These are phyloP conservation scores for Hippocampus barbouri DNA, from an alignment of 2,113 vertebrate genomes.

Conservation along the genomic window DNA sequence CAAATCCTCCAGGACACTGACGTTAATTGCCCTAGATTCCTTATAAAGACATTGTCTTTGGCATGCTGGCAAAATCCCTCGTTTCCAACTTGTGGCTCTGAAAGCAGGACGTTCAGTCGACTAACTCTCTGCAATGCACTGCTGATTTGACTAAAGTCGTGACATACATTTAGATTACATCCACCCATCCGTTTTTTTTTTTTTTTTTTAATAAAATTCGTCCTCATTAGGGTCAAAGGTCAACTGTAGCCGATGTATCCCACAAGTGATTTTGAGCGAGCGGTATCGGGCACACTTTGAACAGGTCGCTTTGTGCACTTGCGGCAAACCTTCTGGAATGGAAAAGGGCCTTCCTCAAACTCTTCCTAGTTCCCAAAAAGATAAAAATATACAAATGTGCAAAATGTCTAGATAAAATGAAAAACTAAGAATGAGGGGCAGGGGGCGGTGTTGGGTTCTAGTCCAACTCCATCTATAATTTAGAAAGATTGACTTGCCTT, in stretches of 20 bases:
- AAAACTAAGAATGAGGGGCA: background rate
- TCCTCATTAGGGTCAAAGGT: background rate
- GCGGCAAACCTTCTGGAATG: no score
- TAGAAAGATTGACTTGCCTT: background rate
- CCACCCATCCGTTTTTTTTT: no score
- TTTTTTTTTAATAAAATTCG: no score
- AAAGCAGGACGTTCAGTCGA: constrained; percentile 22
- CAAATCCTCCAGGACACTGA: constrained; percentile 42
- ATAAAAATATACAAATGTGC: no score
- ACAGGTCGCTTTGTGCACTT: no score
- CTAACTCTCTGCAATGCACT: constrained; percentile 12
- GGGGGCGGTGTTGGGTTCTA: background rate
- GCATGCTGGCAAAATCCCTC: constrained; percentile 50
- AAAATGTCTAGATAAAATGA: no score
- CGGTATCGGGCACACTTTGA: no score
- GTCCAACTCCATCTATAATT: background rate
- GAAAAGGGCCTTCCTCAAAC: no score
- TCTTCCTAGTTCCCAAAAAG: no score
- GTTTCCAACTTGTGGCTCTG: constrained; percentile 15
- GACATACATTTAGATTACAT: background rate
- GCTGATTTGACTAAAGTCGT: background rate
- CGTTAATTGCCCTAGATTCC: constrained; percentile 63
- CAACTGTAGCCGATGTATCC: background rate
- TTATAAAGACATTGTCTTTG: constrained; percentile 49
- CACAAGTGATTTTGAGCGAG: background rate